Base-by-base conservation (phyloP, 2,113 vertebrate species). In the Onychostruthus taczanowskii region DNA sequence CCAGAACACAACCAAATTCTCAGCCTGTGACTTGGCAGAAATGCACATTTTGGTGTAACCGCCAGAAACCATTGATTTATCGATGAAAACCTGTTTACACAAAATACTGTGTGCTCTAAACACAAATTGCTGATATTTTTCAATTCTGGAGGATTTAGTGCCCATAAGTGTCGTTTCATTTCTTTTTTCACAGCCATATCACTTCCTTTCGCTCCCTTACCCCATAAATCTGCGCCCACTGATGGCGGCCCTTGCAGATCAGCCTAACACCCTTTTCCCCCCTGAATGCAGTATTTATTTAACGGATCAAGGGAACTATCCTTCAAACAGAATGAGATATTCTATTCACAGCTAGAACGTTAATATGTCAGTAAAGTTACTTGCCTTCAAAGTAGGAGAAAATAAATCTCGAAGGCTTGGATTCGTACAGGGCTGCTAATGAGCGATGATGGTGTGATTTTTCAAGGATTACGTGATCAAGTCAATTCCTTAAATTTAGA, bases 361-460 rank as follows among this genome's bases (percentile, higher is more conserved):
- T 98, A 97, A 98, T 95, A 98, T 95, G 97, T 98, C 98, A 98
- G 96, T 97, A 98, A 97, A 98, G 96, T 98, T 97, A 97, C 88
- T 97, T 89, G 90, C 93, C 84, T 97, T 97, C 95, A 96, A 96
- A 97, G 84, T 52, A 90, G 81, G 55, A 92, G 82, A 94, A 96
- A 93, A 97, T 97, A 97, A 97, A 98, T 98, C 93, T 94, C 52
- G 9, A 88, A 87, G 64, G 89, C 93, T 97, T 93, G 91, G 85
- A 90, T 96, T 83, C 70, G 70, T 76, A 21, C 79, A 16, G 75
- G 78, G 53, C 63, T 92, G 69, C 84, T 97, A 95, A 97, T 87
- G 97, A 97, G 92, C 28, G 78, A 97, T 59, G 77, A 75, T 59
- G 49, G 77, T 83, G 78, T 47, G 96, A 94, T 98, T 93, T 96